These are phyloP conservation scores for Rhinopomastus cyanomelas DNA, from an alignment of 2,113 vertebrate genomes.

Conservation along the genomic window DNA sequence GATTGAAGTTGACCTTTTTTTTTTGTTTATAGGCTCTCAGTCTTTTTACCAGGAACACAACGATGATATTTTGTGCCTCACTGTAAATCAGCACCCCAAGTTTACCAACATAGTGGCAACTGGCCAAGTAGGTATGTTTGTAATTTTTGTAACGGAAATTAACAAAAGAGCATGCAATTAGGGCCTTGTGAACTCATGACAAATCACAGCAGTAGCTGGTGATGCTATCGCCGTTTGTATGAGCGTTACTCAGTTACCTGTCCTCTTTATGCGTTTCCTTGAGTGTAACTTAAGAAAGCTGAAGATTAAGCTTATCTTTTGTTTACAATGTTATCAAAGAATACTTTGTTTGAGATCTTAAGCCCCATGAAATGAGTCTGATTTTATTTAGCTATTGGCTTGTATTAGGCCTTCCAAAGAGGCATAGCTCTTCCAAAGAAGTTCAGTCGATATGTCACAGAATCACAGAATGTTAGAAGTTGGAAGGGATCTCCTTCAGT, in stretches of 20 bases:
- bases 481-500: no score
- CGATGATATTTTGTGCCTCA: constrained; percentile 99
- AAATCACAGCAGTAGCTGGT: constrained; percentile 38
- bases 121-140: constrained; percentile 99
- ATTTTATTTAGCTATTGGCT: background rate
- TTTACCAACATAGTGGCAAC: constrained; percentile 99
- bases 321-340: constrained; percentile 24
- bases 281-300: constrained; percentile 14
- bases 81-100: constrained; percentile 98
- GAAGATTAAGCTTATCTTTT: background rate
- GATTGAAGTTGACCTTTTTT: background rate
- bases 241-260: constrained; percentile 71
- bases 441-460: background rate
- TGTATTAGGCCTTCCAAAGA: background rate
- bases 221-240: constrained; percentile 57
- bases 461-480: no score
- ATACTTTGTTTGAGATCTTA: background rate
- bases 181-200: constrained; percentile 46
- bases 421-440: background rate
- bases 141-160: constrained; percentile 72
- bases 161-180: constrained; percentile 36
- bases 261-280: constrained; percentile 39
- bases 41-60: constrained; percentile 98
- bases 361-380: constrained; percentile 30
- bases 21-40: constrained; percentile 85